Base-by-base conservation (phyloP, 2,113 vertebrate species). In the Diadophis punctatus region DNA sequence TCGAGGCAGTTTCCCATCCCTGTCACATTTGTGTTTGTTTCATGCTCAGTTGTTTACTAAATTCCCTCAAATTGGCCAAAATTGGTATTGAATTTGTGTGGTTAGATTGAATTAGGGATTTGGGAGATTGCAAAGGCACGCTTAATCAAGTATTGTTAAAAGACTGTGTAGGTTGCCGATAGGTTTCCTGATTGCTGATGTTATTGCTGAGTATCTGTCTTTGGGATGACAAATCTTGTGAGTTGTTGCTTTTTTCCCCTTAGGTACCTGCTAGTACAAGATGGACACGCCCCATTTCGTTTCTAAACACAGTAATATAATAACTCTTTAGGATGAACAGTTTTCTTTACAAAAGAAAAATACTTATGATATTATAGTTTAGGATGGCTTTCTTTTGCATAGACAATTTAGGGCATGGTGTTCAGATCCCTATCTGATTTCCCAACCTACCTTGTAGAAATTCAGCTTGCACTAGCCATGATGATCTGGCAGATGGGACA, bases 61-160 rank as follows among this genome's bases (percentile, higher is more conserved):
- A 58, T 87, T 94, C 84, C 91, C 10, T 51, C 53, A 92, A 90
- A 16, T 92, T 43, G 25, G 58, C 60, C 22, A 30, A 94, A 92
- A 94, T 95, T 87, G 58, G 9, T 94, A 60, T 58, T 92, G 58
- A 93, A 92, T 56, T 80, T 89, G 27, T 88, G 6, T 34, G 48
- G 90, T 87, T 88, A 46, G 11, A 43, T 74, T 95, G 55, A 92
- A 8, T 91, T 91, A 86, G 43, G 39, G 3, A 74, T 91, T 94
- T 68, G 63, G 55, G 30, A 92, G 30, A 92, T 39, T 92, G 92
- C 55, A 39, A 6, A 58, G 46, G 3, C 8, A 53, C 74, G 39
- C 80, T 84, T 90, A 74, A 84, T 90, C 52, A 89, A 92, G 91
- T 52, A 49, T 92, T 89, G 27, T 89, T 58, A 84, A 80, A 94